Evolutionary conservation across 2,797 vertebrate genomes (phyloP), one percentile per base, ranked within the genome.

Genomic region (Nannoperca obscura): DNA sequence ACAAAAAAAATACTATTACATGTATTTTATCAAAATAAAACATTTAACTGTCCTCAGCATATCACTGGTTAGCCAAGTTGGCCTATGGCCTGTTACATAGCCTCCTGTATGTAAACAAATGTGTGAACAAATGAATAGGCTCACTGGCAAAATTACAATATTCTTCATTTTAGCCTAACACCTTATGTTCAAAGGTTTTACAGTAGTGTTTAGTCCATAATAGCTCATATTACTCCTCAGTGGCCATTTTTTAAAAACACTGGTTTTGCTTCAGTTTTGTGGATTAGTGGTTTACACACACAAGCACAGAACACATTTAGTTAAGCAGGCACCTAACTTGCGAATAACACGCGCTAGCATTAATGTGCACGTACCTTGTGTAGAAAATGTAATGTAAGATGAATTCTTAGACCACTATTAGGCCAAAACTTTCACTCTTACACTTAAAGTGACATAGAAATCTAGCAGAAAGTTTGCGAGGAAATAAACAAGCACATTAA

Each of bases 1-100:
- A 80, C 24, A 78, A 64, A 17, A 74, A 81, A 62, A 83, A 67
- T 57, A 76, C n/a, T 60, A 63, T 71, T 70, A 47, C 20, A 76
- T 79, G 30, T 53, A 54, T 17, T 63, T 50, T 53, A 67, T 70
- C 32, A 81, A 53, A 32, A 80, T 10, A 74, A 63, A 71, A 75
- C 59, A 79, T 79, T 20, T 22, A 65, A 60, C 24, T 63, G 20
- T 60, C 42, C n/a, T 60, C 60, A 60, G 53, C 5, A 40, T 32
- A 64, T 67, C 59, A 57, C n/a, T 74, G 63, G 20, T 68, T 30
- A 54, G 32, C 30, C 22, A 72, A 52, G 14, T 5, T 4, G 50
- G 34, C 7, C 38, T 55, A 24, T 49, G 27, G 30, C 17, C 69
- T 62, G 24, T 19, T 55, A 38, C 22, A 53, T 3, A 8, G 44